phyloP scores from a whole-genome alignment of 2,888 invertebrate species.

The Tipula unca region DNA sequence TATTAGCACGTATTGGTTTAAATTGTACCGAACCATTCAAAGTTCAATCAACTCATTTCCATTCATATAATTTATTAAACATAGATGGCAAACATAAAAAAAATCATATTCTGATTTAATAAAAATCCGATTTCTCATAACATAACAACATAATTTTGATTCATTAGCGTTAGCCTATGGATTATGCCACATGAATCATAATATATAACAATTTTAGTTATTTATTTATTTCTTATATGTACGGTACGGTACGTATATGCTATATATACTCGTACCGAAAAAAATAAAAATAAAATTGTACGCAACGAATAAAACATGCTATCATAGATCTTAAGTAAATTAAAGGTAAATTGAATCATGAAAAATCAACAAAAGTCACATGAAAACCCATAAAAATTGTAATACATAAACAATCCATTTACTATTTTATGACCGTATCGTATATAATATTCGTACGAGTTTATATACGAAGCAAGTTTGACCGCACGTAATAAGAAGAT shows the following conservation, averaged over 20 bases:
- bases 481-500: not conserved
- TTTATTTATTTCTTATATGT: not conserved
- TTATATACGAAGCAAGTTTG: not conserved
- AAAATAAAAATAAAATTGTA: not conserved
- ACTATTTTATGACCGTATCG: not conserved
- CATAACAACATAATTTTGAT: not conserved
- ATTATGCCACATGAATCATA: not conserved
- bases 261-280: not conserved
- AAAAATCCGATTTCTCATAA: not conserved
- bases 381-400: constrained; percentile 14
- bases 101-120: not conserved
- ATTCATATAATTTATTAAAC: no score
- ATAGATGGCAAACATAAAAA: not conserved
- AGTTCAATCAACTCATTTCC: no score
- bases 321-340: constrained; percentile 8
- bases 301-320: not conserved
- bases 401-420: constrained; percentile 14
- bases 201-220: not conserved
- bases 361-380: constrained; percentile 8
- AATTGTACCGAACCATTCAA: no score
- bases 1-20: no score
- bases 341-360: constrained; percentile 14
- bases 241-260: not conserved
- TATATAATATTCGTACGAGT: not conserved
- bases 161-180: constrained; percentile 8